phyloP scores from a whole-genome alignment of 2,797 vertebrate species.

The Cirrhinus mrigala region DNA sequence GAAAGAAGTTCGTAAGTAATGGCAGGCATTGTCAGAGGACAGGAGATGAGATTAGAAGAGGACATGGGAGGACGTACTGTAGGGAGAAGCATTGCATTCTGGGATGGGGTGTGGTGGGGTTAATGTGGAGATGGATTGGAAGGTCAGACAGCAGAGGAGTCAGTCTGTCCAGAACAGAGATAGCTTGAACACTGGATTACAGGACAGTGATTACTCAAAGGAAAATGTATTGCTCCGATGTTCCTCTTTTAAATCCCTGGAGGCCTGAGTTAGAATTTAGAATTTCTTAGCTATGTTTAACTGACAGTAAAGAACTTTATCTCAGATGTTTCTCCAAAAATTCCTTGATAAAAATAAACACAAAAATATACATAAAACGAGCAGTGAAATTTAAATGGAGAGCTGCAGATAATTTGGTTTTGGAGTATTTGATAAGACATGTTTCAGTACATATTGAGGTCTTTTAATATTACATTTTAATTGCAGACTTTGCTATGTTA shows the following conservation, averaged over 20 bases:
- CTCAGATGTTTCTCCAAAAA: not conserved
- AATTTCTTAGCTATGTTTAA: not conserved
- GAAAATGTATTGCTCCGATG: not conserved
- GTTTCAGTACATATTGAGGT: not conserved
- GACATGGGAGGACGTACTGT: not conserved
- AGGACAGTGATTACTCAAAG: not conserved
- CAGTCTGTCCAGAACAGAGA: constrained; percentile 22
- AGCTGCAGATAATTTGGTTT: not conserved
- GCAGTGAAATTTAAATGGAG: not conserved
- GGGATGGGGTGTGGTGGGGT: constrained; percentile 28
- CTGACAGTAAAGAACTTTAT: not conserved
- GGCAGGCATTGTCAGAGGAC: not conserved
- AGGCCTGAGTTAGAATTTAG: constrained; percentile 4
- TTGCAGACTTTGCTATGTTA: not conserved
- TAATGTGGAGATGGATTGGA: constrained; percentile 11
- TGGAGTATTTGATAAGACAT: not conserved
- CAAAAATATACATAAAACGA: not conserved
- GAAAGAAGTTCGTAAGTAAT: constrained; percentile 4
- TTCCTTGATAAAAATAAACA: not conserved
- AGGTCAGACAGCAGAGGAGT: constrained; percentile 26
- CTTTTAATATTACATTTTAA: not conserved
- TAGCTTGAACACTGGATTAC: not conserved
- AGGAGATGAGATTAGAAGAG: not conserved
- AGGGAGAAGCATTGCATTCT: constrained; percentile 22
- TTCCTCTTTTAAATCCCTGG: not conserved